Base-by-base conservation (phyloP, 2,113 vertebrate genomes). In the Quiscalus mexicanus region DNA sequence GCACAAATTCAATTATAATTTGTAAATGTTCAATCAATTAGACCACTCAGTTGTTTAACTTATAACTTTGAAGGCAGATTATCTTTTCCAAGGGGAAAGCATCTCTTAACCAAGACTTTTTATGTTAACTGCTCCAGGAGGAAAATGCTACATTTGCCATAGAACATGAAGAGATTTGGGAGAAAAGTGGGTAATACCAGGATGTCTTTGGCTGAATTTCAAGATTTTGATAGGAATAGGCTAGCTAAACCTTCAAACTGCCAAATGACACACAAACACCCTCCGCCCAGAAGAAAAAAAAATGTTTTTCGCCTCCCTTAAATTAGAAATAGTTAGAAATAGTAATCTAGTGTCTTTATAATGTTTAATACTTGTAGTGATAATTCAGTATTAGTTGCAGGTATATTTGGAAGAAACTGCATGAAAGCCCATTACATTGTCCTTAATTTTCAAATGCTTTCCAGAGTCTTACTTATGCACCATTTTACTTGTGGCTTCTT, bases 21-120 rank as follows among this genome's bases (percentile, higher is more conserved):
- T 96, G 95, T 92, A 94, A 95, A 87, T 96, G 83, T 94, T 97
- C 96, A 97, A 63, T 90, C 94, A 96, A 95, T 96, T 97, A 97
- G 84, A 84, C 84, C 70, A 87, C 23, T 95, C 15, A 10, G n/a
- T 92, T 93, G 81, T 84, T 78, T 91, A 86, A 96, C 11, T 91
- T 81, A 87, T 45, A 73, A 90, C 87, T 96, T 93, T 95, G 91
- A 97, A 93, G 87, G 33, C 84, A 92, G 95, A 95, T 96, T 95
- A 96, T 92, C 67, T 94, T 81, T 93, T 84, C 52, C 27, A 76
- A 80, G 50, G 67, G 68, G 80, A 95, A 94, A 80, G 31, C 47
- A 90, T 89, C 41, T 81, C 63, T 78, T 81, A 84, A 84, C 47
- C 55, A 62, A 87, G 70, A 47, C 25, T 37, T 90, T 95, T 95